Percentiles rank a stretch among this genome's conserved stretches.
phyloP scores from a whole-genome alignment of 2,888 invertebrate species.

The Epinotia bilunana region DNA sequence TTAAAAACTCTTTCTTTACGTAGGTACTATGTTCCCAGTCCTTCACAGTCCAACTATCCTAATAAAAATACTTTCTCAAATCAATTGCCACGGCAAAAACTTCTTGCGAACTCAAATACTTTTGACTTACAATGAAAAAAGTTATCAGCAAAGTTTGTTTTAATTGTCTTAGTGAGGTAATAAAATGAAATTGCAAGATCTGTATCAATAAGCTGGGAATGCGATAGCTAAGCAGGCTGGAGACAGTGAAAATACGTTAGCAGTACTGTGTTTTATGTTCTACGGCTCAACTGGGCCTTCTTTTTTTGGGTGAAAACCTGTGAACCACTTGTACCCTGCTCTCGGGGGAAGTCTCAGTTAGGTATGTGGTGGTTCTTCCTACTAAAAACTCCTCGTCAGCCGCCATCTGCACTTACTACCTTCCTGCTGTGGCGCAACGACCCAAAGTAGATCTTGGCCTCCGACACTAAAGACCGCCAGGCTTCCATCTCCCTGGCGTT shows the following conservation, averaged over 20 bases:
- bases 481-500: no score
- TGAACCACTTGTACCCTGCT: no score
- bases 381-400: no score
- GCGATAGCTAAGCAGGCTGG: slow-evolving; percentile 17
- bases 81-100: slow-evolving; percentile 7
- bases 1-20: no score
- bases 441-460: no score
- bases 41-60: neutral
- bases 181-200: slow-evolving; percentile 38
- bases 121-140: slow-evolving; percentile 36
- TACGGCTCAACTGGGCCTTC: neutral
- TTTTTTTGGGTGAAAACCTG: neutral
- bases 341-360: no score
- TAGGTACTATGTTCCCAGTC: neutral
- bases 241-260: neutral
- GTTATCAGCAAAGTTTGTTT: slow-evolving; percentile 22
- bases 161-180: slow-evolving; percentile 32
- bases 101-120: slow-evolving; percentile 24
- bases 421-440: no score
- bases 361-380: no score
- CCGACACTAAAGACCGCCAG: no score
- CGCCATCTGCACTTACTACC: no score
- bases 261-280: slow-evolving; percentile 3
- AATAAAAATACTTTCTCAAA: neutral
- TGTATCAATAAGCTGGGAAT: slow-evolving; percentile 22